Conservation (phyloP, 2,888 invertebrate genomes). For the Mesodorylaimus sp. region DNA sequence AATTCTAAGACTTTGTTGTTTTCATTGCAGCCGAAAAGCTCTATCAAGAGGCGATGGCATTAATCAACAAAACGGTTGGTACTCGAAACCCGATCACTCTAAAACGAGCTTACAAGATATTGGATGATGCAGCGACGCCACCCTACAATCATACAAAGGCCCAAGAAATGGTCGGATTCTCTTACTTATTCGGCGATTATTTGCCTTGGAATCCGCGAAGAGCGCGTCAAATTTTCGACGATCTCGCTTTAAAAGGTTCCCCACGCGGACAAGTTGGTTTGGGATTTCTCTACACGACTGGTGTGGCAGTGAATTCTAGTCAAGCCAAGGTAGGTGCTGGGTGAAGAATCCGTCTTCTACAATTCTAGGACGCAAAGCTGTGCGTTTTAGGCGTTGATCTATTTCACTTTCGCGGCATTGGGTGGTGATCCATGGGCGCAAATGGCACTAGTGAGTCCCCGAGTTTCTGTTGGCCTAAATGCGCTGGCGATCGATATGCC, state of each 20-base stretch:
- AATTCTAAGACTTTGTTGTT: too few species aligned
- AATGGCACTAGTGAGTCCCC: conserved; percentile 58
- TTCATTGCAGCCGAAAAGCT: neutral
- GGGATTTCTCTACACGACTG: conserved; percentile 35
- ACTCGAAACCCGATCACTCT: neutral
- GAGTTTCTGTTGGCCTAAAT: too few species aligned
- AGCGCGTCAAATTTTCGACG: conserved; percentile 55
- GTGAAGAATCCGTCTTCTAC: neutral
- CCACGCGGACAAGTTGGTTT: conserved; percentile 63
- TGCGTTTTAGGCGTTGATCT: conserved; percentile 47
- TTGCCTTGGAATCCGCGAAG: conserved; percentile 53
- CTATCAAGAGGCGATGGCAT: neutral
- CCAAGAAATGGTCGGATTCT: conserved; percentile 68
- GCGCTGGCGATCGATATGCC: too few species aligned
- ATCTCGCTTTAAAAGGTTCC: conserved; percentile 53
- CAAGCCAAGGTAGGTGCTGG: conserved; percentile 22
- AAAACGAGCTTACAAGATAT: conserved; percentile 46
- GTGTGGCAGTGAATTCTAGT: conserved; percentile 32
- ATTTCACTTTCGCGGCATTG: conserved; percentile 73
- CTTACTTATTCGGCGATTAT: conserved; percentile 62
- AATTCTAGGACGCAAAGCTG: neutral
- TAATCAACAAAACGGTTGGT: neutral
- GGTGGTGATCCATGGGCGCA: conserved; percentile 81
- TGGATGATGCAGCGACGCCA: conserved; percentile 59
- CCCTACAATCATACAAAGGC: conserved; percentile 62